Evolutionary conservation across 1,140 invertebrate species (phyloP).

Genomic region (Neodiprion lecontei): DNA sequence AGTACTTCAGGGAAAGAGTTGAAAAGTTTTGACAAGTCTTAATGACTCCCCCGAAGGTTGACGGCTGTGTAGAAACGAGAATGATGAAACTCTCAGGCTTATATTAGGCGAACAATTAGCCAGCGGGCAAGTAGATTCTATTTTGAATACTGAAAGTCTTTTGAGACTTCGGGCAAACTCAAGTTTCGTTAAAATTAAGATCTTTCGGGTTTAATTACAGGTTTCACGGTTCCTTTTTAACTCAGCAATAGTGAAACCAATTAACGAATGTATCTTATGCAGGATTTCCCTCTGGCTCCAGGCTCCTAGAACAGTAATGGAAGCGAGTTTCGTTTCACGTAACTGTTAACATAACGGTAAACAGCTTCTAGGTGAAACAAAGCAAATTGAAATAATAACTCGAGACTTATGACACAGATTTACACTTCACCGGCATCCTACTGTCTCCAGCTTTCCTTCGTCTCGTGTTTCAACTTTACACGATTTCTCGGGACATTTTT

Average conservation of each 20-base stretch:
- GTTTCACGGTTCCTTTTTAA: neutral
- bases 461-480: neutral
- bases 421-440: neutral
- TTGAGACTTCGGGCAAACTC: neutral
- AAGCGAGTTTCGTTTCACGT: neutral
- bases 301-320: neutral
- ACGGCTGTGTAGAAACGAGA: neutral
- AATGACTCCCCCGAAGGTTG: neutral
- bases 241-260: neutral
- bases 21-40: neutral
- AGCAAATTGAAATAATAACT: neutral
- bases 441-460: neutral
- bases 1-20: neutral
- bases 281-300: too few relatives aligned
- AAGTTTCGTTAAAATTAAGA: neutral
- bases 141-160: neutral
- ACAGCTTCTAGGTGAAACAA: too few relatives aligned
- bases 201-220: neutral
- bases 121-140: neutral
- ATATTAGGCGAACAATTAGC: neutral
- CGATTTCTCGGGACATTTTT: too few relatives aligned
- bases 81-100: neutral
- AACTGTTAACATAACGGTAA: neutral
- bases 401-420: neutral
- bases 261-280: neutral